Evolutionary conservation across 2,113 vertebrate species (phyloP).

Genomic region (Eptesicus fuscus): DNA sequence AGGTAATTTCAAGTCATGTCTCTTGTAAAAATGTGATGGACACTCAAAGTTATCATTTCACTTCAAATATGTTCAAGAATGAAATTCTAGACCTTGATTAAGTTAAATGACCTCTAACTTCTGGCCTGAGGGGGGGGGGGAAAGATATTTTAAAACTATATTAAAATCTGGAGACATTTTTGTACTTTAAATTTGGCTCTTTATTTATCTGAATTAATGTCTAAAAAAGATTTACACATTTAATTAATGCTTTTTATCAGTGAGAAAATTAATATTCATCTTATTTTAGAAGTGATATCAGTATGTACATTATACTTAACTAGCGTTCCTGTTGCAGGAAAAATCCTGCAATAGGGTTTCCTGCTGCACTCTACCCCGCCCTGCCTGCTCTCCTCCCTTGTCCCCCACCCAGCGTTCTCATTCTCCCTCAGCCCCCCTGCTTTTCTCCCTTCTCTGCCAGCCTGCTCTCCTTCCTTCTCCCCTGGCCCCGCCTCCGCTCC

Average conservation of each 20-base stretch:
- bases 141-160: background rate
- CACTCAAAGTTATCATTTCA: conserved; percentile 56
- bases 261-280: background rate
- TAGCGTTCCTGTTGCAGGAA: too few species aligned
- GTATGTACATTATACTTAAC: background rate
- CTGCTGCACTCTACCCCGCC: too few species aligned
- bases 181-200: background rate
- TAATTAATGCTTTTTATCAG: background rate
- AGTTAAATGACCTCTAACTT: conserved; percentile 52
- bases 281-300: background rate
- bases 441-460: too few species aligned
- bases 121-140: background rate
- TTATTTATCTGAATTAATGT: background rate
- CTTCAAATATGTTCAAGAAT: conserved; percentile 60
- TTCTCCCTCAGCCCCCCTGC: too few species aligned
- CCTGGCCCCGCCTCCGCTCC: too few species aligned
- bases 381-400: too few species aligned
- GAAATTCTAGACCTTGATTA: conserved; percentile 60
- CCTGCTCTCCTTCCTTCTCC: too few species aligned
- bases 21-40: conserved; percentile 69
- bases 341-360: too few species aligned
- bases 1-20: conserved; percentile 75
- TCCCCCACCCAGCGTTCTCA: too few species aligned
- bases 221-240: background rate
- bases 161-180: background rate